Conservation (phyloP, 2,113 vertebrate genomes). For the Ciconia stormi region DNA sequence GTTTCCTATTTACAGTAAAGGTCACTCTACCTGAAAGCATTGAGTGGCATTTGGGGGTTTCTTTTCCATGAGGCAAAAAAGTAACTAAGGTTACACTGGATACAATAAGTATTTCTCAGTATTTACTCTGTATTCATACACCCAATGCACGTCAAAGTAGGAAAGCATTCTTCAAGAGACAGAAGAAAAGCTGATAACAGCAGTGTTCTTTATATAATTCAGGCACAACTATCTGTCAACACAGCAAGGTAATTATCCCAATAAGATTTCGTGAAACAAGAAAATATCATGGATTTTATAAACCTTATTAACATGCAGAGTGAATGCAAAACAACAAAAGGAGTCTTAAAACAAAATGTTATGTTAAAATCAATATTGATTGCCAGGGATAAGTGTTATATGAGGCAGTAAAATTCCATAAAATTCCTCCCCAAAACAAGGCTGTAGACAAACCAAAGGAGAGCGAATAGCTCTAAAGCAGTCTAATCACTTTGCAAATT, state of each 20-base stretch:
- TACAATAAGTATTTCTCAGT: not conserved
- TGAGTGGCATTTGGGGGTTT: not conserved
- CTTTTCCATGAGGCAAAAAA: not conserved
- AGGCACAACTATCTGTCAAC: constrained; percentile 51
- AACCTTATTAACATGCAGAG: constrained; percentile 49
- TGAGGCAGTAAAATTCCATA: constrained; percentile 27
- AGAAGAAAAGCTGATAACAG: not conserved
- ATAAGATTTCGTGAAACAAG: constrained; percentile 34
- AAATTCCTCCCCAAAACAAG: not conserved
- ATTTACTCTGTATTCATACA: not conserved
- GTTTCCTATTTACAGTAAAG: not conserved
- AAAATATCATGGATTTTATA: constrained; percentile 43
- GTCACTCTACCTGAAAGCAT: not conserved
- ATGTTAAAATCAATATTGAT: constrained; percentile 68
- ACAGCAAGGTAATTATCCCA: constrained; percentile 61
- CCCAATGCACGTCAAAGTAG: not conserved
- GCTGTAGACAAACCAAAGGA: not conserved
- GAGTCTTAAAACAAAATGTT: constrained; percentile 48
- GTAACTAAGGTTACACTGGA: not conserved
- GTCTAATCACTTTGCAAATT: not conserved
- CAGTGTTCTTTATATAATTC: constrained; percentile 17
- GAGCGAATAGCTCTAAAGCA: not conserved
- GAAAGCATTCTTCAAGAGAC: not conserved
- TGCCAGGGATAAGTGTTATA: constrained; percentile 40
- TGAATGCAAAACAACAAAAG: constrained; percentile 47